phyloP scores from a whole-genome alignment of 2,113 vertebrate genomes.

The Silurus meridionalis region DNA sequence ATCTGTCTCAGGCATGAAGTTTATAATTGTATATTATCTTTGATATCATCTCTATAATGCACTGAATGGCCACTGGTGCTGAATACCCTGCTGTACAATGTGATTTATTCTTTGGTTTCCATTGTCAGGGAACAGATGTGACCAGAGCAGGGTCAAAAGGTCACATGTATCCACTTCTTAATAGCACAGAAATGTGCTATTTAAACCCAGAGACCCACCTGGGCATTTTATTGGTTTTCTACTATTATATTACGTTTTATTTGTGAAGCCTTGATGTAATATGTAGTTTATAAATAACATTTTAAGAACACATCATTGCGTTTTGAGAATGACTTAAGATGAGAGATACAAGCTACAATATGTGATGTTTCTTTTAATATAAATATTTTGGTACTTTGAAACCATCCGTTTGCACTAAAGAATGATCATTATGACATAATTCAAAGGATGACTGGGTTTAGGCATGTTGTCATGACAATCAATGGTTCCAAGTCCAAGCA shows the following conservation, averaged over 20 bases:
- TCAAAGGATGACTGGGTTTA: neutral
- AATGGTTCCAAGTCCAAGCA: neutral
- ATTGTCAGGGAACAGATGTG: slow-evolving; percentile 44
- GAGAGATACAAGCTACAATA: neutral
- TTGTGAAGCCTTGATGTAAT: neutral
- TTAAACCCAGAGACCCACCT: neutral
- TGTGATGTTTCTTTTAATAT: neutral
- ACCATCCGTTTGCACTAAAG: neutral
- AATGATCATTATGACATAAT: neutral
- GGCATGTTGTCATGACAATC: neutral
- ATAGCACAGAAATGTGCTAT: slow-evolving; percentile 25
- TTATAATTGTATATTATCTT: slow-evolving; percentile 10
- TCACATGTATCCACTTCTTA: slow-evolving; percentile 31
- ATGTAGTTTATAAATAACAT: slow-evolving; percentile 8
- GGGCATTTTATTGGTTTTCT: slow-evolving; percentile 27
- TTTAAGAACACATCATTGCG: neutral
- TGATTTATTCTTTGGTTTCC: slow-evolving; percentile 38
- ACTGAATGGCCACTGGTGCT: slow-evolving; percentile 19
- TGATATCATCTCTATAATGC: slow-evolving; percentile 14
- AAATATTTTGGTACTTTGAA: neutral
- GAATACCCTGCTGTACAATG: slow-evolving; percentile 31
- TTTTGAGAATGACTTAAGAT: neutral
- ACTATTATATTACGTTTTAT: neutral
- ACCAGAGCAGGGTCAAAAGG: slow-evolving; percentile 41
- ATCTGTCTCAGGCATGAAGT: neutral